Evolutionary conservation across 2,888 invertebrate species (phyloP), one percentile per base, ranked within the genome.

Genomic region (Therioaphis trifolii): DNA sequence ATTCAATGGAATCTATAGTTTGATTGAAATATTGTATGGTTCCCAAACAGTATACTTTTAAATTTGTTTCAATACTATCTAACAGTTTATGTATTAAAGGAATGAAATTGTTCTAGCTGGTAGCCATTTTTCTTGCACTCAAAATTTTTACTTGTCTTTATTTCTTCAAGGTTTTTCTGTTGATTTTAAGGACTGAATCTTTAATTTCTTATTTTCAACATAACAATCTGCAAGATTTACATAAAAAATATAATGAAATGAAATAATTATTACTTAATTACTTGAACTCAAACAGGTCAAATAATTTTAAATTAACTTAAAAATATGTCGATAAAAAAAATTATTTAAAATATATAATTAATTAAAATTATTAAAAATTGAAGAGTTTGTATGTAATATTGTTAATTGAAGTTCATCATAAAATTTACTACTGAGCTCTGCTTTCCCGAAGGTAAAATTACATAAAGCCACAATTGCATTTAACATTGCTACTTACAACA

Each of bases 1-100:
- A 79, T 55, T 69, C 43, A 43, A 55, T 69, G 55, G 68, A 69
- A 55, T 79, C 24, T 52, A 21, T 79, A 14, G n/a, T 66, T 43
- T 43, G 14, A 69, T 24, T 69, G 14, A 68, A 79, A 69, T 27
- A 77, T 9, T 77, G n/a, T n/a, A n/a, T n/a, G n/a, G n/a, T n/a
- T n/a, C n/a, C n/a, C 9, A 49, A 63, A 63, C 3, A 49, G 14
- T 21, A 49, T 46, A 0, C 14, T 46, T 72, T 68, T 15, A 49
- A 40, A 21, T 24, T 0, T 5, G 14, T 55, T 35, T 21, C 11
- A 66, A 77, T 68, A 52, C 15, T 52, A 18, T 40, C 35, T 52
- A 35, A 49, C 9, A 18, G 9, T 49, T 61, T 0, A 63, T 49
- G 12, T 52, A 14, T 49, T 66, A 9, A 21, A 14, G 21, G 35